Percentiles rank a stretch among this genome's conserved stretches.
Evolutionary conservation across 92 coral and sea anemone genomes (phyloP).

Genomic region (Bergia sp.): DNA sequence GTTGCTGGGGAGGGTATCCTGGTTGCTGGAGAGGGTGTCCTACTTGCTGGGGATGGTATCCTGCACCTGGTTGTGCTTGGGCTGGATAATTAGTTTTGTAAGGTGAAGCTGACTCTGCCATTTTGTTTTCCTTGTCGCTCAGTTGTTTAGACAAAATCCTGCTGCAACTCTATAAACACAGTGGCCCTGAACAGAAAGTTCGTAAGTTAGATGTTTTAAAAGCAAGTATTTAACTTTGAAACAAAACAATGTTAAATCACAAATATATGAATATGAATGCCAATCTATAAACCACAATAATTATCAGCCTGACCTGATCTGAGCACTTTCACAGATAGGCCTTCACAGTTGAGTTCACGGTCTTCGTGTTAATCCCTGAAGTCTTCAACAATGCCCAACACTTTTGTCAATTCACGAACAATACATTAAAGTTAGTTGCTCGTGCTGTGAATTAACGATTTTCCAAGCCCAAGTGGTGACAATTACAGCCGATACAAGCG

Average conservation of each 20-base stretch:
- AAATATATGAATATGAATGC: too few relatives aligned
- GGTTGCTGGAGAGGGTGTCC: conserved; percentile 35
- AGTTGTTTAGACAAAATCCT: neutral
- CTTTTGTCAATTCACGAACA: too few relatives aligned
- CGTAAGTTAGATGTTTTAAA: too few relatives aligned
- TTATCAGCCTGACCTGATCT: neutral
- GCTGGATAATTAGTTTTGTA: conserved; percentile 8
- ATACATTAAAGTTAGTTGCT: too few relatives aligned
- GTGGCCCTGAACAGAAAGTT: neutral
- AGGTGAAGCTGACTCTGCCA: conserved; percentile 40
- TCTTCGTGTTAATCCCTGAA: too few relatives aligned
- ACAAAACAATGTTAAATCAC: neutral
- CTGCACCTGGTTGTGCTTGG: neutral
- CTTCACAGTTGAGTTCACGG: too few relatives aligned
- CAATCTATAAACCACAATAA: neutral
- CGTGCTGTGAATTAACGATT: too few relatives aligned
- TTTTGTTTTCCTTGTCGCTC: conserved; percentile 6
- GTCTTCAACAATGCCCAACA: too few relatives aligned
- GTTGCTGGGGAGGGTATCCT: conserved; percentile 48
- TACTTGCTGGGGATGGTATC: conserved; percentile 34
- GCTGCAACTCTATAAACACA: neutral
- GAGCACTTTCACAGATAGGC: neutral
- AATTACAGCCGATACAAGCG: too few relatives aligned
- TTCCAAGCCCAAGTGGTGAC: too few relatives aligned
- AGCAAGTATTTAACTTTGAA: neutral